Percentiles rank a stretch among this genome's conserved stretches.
These are phyloP conservation scores for Lasioglossum baleicum DNA, from an alignment of 1,140 invertebrate species.

Conservation along the genomic window DNA sequence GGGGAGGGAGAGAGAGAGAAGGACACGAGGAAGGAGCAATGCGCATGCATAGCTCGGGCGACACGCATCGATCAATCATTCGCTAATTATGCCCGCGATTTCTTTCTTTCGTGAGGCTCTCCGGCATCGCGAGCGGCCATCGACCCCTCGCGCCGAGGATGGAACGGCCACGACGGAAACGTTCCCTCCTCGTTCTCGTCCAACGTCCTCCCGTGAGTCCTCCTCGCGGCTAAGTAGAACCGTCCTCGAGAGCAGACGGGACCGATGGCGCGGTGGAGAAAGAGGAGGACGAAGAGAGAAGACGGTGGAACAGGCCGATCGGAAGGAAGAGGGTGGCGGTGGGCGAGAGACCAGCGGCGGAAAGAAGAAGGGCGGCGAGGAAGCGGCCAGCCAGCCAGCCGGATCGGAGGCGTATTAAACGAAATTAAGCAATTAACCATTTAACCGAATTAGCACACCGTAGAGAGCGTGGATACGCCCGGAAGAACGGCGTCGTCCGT, in stretches of 20 bases:
- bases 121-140: constrained; percentile 60
- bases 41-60: constrained; percentile 73
- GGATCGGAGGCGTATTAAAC: constrained; percentile 69
- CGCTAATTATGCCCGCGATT: constrained; percentile 78
- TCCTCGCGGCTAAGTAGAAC: constrained; percentile 50
- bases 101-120: constrained; percentile 71
- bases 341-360: too few species aligned
- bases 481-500: constrained; percentile 51
- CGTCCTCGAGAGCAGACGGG: constrained; percentile 43
- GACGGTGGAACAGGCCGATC: constrained; percentile 25
- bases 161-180: constrained; percentile 53
- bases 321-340: constrained; percentile 23
- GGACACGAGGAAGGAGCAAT: constrained; percentile 55
- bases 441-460: constrained; percentile 74
- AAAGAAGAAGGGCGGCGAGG: constrained; percentile 28
- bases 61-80: constrained; percentile 79
- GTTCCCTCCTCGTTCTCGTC: constrained; percentile 41
- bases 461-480: constrained; percentile 61
- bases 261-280: constrained; percentile 24
- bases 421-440: constrained; percentile 77
- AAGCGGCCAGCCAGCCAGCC: constrained; percentile 53
- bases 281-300: constrained; percentile 5
- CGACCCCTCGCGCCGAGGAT: constrained; percentile 57
- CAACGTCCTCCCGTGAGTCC: constrained; percentile 48
- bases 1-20: constrained; percentile 20